Evolutionary conservation across 2,888 invertebrate genomes (phyloP), one percentile per base, ranked within the genome.

Genomic region (Rhyacophila evoluta): DNA sequence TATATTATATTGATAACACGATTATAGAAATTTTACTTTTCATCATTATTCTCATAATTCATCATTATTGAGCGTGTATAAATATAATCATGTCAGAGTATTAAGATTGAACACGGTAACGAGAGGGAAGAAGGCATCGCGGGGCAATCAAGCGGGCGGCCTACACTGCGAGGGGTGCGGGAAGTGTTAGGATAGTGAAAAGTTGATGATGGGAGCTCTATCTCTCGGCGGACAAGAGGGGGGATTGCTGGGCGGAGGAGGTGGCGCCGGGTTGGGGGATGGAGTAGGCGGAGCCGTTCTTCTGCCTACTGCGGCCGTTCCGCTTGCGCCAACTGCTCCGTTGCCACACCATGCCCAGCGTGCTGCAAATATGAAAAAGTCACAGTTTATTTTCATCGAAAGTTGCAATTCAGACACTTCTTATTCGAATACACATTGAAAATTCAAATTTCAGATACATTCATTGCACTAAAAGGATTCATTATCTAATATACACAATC

Each of bases 221-320:
- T 55, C 55, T 55, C 55, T 55, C 15, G 55, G 55, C 55, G 55
- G 55, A 55, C 55, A 55, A 55, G 55, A 55, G 55, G 55, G 55
- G 8, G 55, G 55, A 19, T 55, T 55, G 25, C 19, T 55, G 55
- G 79, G 78, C 39, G 15, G 77, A 28, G 72, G 77, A 10, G 74
- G 33, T 12, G 71, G 39, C 25, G 55, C 55, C 55, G 55, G 19
- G 55, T 55, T 55, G 25, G 74, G 67, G 27, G 73, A 37, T 6
- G 69, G 69, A 29, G 29, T 29, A 25, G 75, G 25, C 39, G 75
- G 68, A 4, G 36, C 28, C 27, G 75, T 5, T 55, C 55, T 55
- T 19, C 55, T 55, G 2, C 29, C 29, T 25, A 38, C 8, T 6
- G 25, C 19, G 19, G 12, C 39, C 12, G 19, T 6, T 2, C 19